A percentile compares a stretch with the other conserved stretches of the same genome.
Conservation (phyloP, 1,140 invertebrate species). For the Pseudachorutes palmiensis region DNA sequence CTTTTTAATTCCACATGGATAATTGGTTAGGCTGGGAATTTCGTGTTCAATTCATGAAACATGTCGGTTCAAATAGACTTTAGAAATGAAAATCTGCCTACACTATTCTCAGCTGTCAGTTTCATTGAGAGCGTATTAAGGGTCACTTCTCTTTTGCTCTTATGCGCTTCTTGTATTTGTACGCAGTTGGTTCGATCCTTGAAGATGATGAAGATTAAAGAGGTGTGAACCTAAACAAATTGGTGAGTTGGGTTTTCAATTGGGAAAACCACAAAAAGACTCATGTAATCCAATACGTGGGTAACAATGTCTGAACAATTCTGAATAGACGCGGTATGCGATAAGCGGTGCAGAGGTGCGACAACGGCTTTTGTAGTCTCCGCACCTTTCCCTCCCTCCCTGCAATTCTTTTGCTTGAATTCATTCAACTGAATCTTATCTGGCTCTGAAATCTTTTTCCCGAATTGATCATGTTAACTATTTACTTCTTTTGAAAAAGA, state of each 20-base stretch:
- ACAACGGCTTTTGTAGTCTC: neutral
- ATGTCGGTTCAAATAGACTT: too few relatives aligned
- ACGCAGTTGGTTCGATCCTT: too few relatives aligned
- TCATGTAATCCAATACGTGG: neutral
- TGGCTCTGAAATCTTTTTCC: too few relatives aligned
- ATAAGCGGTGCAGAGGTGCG: neutral
- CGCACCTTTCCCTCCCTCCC: neutral
- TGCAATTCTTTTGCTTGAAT: neutral
- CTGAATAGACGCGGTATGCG: neutral
- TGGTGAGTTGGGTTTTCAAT: too few relatives aligned
- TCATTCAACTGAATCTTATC: neutral
- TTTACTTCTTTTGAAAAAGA: neutral
- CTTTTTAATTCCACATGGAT: too few relatives aligned
- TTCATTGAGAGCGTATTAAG: too few relatives aligned
- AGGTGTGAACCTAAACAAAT: neutral
- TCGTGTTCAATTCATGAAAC: too few relatives aligned
- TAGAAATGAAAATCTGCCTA: too few relatives aligned
- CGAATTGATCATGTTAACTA: neutral
- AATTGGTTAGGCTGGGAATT: too few relatives aligned
- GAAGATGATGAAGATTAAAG: neutral
- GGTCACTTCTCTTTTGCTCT: too few relatives aligned
- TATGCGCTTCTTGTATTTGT: too few relatives aligned
- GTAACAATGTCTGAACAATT: neutral
- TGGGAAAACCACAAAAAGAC: neutral
- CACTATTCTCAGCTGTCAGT: neutral